Base-by-base conservation (phyloP, 2,113 vertebrate genomes). In the Collichthys lucidus region DNA sequence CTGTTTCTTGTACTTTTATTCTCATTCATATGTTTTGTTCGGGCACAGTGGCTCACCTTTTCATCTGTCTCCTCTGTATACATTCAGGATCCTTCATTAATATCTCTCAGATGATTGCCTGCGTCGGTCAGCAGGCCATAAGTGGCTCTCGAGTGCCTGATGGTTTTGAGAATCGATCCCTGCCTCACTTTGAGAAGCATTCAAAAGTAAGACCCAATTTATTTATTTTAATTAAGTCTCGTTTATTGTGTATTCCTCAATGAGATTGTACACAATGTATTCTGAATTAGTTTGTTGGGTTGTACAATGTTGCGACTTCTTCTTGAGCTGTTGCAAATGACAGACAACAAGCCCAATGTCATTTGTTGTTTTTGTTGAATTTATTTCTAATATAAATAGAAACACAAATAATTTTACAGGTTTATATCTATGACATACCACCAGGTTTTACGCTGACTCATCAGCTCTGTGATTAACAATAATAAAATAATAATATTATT, bases 41-140 rank as follows among this genome's bases (percentile, higher is more conserved):
- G 16, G 56, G 17, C 16, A 2, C 6, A 19, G 10, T 80, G 0
- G 40, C 1, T 66, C 5, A 52, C 9, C n/a, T 59, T 8, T 61
- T 57, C 29, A n/a, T 79, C 11, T 46, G 6, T 49, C 3, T 42
- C 22, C 56, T 65, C 4, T 70, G 14, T 55, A 0, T 62, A 9
- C 84, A 71, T 7, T 57, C 74, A 99, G 98, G 98, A 16, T 99
- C 98, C 50, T 99, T 99, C 89, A 99, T 99, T 92, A 99, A 99
- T 82, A 99, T 99, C 92, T 99, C 98, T 35, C 98, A 99, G 95
- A 99, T 99, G 98, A 99, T 99, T 56, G 98, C 98, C n/a, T 99
- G 98, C 90, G 98, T 99, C n/a, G 98, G 98, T 29, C 98, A 99
- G 92, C 98, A 99, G 89, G 98, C 98, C 73, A 99, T 99, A 92